Conservation (phyloP, 1,140 invertebrate genomes). For the Drosophila truncata region DNA sequence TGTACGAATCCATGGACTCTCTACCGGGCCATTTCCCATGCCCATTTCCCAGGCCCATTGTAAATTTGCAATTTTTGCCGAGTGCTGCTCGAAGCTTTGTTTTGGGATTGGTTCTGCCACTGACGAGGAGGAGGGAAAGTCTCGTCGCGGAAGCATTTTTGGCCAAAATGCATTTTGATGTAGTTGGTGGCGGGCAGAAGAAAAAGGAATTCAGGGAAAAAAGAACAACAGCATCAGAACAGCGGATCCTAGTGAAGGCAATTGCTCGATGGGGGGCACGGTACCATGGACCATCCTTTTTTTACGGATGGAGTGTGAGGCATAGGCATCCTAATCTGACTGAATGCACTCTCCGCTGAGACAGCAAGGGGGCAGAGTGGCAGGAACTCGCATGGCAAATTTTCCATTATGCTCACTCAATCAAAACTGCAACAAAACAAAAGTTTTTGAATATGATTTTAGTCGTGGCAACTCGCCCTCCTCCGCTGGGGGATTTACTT, state of each 20-base stretch:
- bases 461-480: slow-evolving; percentile 19
- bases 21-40: slow-evolving; percentile 22
- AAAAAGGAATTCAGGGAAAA: slow-evolving; percentile 32
- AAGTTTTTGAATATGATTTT: slow-evolving; percentile 74
- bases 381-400: slow-evolving; percentile 48
- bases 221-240: not conserved
- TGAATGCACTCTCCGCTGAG: slow-evolving; percentile 60
- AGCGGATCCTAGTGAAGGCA: slow-evolving; percentile 31
- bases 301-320: not conserved
- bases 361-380: not conserved
- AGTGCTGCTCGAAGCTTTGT: slow-evolving; percentile 73
- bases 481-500: slow-evolving; percentile 59
- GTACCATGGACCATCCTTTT: slow-evolving; percentile 16
- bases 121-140: not conserved
- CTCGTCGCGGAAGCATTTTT: slow-evolving; percentile 53
- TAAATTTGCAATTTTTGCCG: slow-evolving; percentile 80
- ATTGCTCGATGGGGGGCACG: slow-evolving; percentile 26
- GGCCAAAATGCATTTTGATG: slow-evolving; percentile 80
- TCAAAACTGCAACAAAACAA: slow-evolving; percentile 70
- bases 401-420: slow-evolving; percentile 68
- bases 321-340: slow-evolving; percentile 56
- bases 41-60: slow-evolving; percentile 55
- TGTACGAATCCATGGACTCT: slow-evolving; percentile 44
- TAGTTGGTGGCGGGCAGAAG: slow-evolving; percentile 44
- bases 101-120: slow-evolving; percentile 50